Conservation (phyloP, 2,113 vertebrate genomes). For the Canis aureus region DNA sequence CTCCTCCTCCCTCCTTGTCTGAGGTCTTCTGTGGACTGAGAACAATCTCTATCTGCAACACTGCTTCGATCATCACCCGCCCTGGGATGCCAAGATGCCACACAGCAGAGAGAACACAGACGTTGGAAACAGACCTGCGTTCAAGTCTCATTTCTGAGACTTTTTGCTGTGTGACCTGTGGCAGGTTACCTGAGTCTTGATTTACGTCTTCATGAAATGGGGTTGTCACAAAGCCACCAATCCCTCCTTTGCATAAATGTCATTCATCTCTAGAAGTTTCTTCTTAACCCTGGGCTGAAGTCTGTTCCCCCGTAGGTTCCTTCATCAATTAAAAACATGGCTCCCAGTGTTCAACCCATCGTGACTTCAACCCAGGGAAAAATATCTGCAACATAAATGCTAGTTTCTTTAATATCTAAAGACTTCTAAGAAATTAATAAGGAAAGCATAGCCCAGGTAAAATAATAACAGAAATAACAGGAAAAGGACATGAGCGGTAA, state of each 20-base stretch:
- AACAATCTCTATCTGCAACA: background rate
- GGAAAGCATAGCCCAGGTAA: background rate
- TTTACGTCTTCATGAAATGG: background rate
- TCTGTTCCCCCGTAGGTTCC: background rate
- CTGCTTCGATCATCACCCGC: background rate
- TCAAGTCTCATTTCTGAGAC: background rate
- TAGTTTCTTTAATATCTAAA: background rate
- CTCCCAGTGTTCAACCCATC: background rate
- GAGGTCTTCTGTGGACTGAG: background rate
- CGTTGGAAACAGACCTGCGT: background rate
- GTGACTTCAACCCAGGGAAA: conserved; percentile 1
- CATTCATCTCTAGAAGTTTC: background rate
- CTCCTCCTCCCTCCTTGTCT: background rate
- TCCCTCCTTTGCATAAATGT: background rate
- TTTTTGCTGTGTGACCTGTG: background rate
- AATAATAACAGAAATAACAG: background rate
- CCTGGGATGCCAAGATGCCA: background rate
- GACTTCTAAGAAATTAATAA: background rate
- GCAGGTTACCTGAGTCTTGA: background rate
- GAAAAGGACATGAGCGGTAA: background rate
- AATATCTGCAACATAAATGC: background rate
- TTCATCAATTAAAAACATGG: background rate
- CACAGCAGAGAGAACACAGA: background rate
- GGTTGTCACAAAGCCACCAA: background rate
- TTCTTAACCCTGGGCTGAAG: background rate